phyloP scores from a whole-genome alignment of 53 echinoderm and acorn worm species.

The Zoroaster sp. region DNA sequence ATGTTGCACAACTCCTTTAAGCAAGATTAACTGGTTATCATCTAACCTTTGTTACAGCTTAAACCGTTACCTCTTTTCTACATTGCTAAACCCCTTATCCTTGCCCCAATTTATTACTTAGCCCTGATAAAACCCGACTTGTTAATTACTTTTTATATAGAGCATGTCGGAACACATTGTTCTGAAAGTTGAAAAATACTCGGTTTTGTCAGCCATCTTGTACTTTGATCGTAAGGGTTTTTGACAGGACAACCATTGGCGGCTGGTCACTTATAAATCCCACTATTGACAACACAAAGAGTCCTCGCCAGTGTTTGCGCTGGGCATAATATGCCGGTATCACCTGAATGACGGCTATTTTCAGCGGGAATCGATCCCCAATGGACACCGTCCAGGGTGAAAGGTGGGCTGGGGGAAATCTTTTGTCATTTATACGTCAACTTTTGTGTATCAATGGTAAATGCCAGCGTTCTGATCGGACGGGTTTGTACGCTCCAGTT shows the following conservation, averaged over 20 bases:
- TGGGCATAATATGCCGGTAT: background rate
- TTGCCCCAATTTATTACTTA: background rate
- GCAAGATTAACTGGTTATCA: background rate
- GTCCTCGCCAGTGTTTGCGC: slow-evolving; percentile 31
- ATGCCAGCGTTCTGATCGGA: background rate
- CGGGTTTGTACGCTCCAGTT: slow-evolving; percentile 15
- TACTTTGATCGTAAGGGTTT: slow-evolving; percentile 13
- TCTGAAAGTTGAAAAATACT: background rate
- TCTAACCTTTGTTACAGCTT: background rate
- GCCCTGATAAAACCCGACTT: background rate
- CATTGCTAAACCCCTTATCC: background rate
- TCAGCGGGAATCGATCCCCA: slow-evolving; percentile 21
- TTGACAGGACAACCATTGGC: slow-evolving; percentile 11
- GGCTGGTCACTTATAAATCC: slow-evolving; percentile 45
- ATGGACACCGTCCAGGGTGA: slow-evolving; percentile 4
- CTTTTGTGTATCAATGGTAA: slow-evolving; percentile 28
- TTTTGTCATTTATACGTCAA: slow-evolving; percentile 7
- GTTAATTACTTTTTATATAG: background rate
- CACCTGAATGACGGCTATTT: slow-evolving; percentile 1
- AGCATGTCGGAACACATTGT: background rate
- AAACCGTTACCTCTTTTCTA: background rate
- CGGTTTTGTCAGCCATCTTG: background rate
- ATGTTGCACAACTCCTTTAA: no score
- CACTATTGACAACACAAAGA: slow-evolving; percentile 1
- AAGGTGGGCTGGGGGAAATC: background rate